These are phyloP conservation scores for Heteronetta atricapilla DNA, from an alignment of 2,113 vertebrate genomes.

Conservation along the genomic window DNA sequence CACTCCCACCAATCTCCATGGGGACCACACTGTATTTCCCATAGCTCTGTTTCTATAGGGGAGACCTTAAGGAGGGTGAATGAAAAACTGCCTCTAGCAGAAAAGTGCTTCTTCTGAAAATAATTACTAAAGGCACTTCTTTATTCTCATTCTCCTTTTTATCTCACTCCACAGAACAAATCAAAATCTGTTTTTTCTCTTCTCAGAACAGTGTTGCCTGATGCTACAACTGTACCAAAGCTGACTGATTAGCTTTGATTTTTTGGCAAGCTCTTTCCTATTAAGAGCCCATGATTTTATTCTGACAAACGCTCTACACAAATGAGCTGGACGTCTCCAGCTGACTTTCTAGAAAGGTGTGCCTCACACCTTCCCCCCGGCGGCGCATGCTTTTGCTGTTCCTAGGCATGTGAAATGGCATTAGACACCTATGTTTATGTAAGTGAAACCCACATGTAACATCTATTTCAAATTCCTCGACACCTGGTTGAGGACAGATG, in stretches of 20 bases:
- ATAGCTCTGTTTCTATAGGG: not conserved
- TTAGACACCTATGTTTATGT: not conserved
- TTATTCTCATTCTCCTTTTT: not conserved
- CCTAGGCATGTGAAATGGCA: not conserved
- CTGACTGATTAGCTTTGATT: not conserved
- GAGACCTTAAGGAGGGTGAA: not conserved
- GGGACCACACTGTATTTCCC: not conserved
- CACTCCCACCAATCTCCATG: not conserved
- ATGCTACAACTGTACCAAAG: not conserved
- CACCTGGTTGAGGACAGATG: not conserved
- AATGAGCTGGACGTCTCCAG: not conserved
- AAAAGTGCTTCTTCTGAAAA: not conserved
- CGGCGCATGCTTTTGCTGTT: fast-evolving
- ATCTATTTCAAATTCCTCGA: not conserved
- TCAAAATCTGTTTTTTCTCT: not conserved
- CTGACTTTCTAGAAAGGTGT: not conserved
- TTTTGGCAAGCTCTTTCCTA: not conserved
- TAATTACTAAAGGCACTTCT: not conserved
- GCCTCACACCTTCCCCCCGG: not conserved
- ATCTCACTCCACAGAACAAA: not conserved
- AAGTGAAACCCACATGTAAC: not conserved
- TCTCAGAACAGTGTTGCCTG: not conserved
- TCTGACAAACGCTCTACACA: not conserved
- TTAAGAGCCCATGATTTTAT: not conserved
- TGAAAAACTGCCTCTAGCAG: not conserved